These are phyloP conservation scores for Mesocentrotus franciscanus DNA, from an alignment of 53 echinoderm and acorn worm species.

Conservation along the genomic window DNA sequence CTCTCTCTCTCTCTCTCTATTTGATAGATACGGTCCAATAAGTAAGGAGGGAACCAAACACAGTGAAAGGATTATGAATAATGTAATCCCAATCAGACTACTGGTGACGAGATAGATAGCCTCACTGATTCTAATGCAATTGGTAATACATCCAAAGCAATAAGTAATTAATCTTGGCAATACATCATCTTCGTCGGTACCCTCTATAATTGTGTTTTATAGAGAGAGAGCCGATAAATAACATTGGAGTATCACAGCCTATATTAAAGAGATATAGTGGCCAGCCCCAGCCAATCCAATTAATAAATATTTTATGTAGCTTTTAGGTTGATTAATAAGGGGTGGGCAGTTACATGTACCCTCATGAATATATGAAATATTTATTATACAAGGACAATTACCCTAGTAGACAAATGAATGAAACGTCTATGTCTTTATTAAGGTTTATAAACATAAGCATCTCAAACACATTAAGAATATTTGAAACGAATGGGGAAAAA, in stretches of 20 bases:
- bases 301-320: not conserved
- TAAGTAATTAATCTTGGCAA: not conserved
- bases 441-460: too few species aligned
- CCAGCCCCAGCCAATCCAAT: not conserved
- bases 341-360: too few species aligned
- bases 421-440: too few species aligned
- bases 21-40: not conserved
- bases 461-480: too few species aligned
- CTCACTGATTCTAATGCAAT: not conserved
- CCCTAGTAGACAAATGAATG: too few species aligned
- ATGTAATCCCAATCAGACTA: constrained; percentile 14
- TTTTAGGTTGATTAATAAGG: not conserved
- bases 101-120: not conserved
- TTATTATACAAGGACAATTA: too few species aligned
- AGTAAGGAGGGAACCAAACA: not conserved
- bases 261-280: not conserved
- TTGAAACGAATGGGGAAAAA: too few species aligned
- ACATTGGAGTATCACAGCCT: not conserved
- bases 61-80: not conserved
- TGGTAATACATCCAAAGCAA: not conserved
- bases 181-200: not conserved
- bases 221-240: not conserved
- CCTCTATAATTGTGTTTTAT: not conserved
- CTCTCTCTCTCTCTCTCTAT: too few species aligned
- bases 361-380: too few species aligned